A percentile compares a stretch with the other conserved stretches of the same genome.
phyloP scores from a whole-genome alignment of 1,140 invertebrate genomes.

The Rhagoletis zephyria region DNA sequence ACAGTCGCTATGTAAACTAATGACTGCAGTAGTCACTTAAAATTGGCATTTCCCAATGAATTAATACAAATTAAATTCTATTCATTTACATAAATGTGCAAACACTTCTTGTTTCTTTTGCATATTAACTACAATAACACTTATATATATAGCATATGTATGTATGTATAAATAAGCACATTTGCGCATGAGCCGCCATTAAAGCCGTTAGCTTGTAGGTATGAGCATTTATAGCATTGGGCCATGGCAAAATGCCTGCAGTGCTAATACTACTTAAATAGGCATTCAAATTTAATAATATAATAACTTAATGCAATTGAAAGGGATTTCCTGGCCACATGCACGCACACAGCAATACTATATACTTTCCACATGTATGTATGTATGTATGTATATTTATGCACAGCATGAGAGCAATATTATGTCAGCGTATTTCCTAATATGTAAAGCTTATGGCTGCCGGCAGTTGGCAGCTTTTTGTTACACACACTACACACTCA shows the following conservation, averaged over 20 bases:
- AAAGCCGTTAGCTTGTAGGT: not conserved
- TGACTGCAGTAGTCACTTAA: not conserved
- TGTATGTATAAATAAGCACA: not conserved
- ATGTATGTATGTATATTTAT: not conserved
- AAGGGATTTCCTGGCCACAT: not conserved
- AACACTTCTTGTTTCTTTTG: not conserved
- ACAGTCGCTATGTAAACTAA: too few relatives aligned
- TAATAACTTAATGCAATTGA: conserved; percentile 50
- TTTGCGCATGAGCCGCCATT: not conserved
- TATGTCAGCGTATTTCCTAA: conserved; percentile 31
- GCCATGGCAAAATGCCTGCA: conserved; percentile 13
- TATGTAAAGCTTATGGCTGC: conserved; percentile 12
- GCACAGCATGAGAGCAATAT: not conserved
- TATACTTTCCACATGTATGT: too few relatives aligned
- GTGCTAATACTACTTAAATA: conserved; percentile 16
- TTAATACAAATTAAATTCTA: not conserved
- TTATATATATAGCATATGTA: too few relatives aligned
- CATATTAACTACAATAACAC: too few relatives aligned
- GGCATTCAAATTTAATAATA: conserved; percentile 30
- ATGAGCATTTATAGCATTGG: not conserved
- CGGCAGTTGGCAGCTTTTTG: conserved; percentile 25
- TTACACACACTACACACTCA: not conserved
- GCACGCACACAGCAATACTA: not conserved
- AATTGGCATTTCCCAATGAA: not conserved
- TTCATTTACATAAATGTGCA: not conserved